phyloP scores from a whole-genome alignment of 2,113 vertebrate genomes.

The Spea multiplicata region DNA sequence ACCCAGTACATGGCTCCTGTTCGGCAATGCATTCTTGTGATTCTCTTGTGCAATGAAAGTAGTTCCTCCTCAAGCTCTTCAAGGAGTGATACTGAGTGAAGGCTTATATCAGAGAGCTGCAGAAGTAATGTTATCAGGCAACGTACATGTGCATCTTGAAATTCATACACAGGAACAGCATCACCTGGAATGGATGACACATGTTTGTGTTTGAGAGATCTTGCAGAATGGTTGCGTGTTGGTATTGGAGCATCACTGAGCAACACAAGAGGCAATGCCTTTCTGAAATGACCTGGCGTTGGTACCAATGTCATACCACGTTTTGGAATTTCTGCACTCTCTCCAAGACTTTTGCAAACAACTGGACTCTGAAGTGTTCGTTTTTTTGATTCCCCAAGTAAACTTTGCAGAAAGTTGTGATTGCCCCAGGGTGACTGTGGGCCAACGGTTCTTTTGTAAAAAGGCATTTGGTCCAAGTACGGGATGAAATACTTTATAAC shows the following conservation, averaged over 20 bases:
- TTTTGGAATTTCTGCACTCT: neutral
- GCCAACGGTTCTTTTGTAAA: conserved; percentile 19
- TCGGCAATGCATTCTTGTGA: neutral
- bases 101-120: conserved; percentile 33
- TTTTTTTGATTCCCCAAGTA: neutral
- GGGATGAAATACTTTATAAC: too few relatives aligned
- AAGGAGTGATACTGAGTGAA: conserved; percentile 17
- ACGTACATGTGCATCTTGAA: neutral
- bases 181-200: neutral
- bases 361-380: neutral
- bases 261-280: too few relatives aligned
- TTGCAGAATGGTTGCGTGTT: too few relatives aligned
- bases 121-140: conserved; percentile 5
- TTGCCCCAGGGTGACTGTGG: conserved; percentile 33
- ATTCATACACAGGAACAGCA: neutral
- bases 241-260: too few relatives aligned
- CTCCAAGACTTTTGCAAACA: neutral
- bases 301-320: neutral
- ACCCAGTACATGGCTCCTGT: conserved; percentile 20
- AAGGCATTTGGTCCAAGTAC: conserved; percentile 17
- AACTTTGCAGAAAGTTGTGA: neutral
- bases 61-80: conserved; percentile 35
- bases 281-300: too few relatives aligned
- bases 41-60: neutral
- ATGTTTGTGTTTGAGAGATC: neutral